These are phyloP conservation scores for Cotesia chilonis DNA, from an alignment of 1,140 invertebrate species.

Conservation along the genomic window DNA sequence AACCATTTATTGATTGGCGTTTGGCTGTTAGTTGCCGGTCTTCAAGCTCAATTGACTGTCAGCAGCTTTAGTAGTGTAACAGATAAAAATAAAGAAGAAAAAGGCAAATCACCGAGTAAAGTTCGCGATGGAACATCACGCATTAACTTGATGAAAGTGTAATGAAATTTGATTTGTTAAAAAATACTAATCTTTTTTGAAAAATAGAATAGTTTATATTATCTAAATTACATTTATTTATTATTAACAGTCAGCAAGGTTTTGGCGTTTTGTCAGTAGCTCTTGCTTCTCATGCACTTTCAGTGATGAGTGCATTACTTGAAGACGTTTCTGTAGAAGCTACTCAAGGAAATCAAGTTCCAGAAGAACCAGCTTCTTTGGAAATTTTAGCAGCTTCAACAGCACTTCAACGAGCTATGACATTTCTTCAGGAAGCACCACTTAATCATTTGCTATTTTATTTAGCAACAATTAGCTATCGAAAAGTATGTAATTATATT, in stretches of 20 bases:
- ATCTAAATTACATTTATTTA: conserved; percentile 26
- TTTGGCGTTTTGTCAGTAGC: conserved; percentile 85
- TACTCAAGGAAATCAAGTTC: conserved; percentile 49
- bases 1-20: conserved; percentile 88
- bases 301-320: conserved; percentile 69
- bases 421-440: conserved; percentile 73
- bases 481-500: conserved; percentile 70
- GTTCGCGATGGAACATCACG: conserved; percentile 68
- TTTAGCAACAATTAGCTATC: conserved; percentile 86
- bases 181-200: conserved; percentile 19
- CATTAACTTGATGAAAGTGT: conserved; percentile 78
- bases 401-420: conserved; percentile 74
- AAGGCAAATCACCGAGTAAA: conserved; percentile 74
- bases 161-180: conserved; percentile 49
- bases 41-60: conserved; percentile 76
- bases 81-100: conserved; percentile 71
- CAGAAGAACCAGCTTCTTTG: conserved; percentile 67
- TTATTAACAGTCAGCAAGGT: conserved; percentile 72
- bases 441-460: conserved; percentile 85
- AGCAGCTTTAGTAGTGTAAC: conserved; percentile 65
- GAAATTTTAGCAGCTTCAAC: conserved; percentile 70
- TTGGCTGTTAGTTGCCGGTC: conserved; percentile 85
- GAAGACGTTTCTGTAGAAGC: conserved; percentile 70
- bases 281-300: conserved; percentile 77
- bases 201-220: conserved; percentile 23